Evolutionary conservation across 2,888 invertebrate genomes (phyloP).

Genomic region (Seladonia tumulorum): DNA sequence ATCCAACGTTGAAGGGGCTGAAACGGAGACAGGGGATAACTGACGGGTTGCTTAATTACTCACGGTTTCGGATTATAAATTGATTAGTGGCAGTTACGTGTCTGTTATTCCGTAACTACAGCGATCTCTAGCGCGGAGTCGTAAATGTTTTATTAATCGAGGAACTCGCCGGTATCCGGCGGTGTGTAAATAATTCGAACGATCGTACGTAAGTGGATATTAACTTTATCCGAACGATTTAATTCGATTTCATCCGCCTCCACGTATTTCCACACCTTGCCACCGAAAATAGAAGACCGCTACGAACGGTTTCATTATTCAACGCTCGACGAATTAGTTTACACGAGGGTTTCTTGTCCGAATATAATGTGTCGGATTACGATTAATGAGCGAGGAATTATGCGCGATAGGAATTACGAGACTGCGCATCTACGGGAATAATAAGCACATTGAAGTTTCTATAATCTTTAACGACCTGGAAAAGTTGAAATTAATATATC

Average conservation of each 20-base stretch:
- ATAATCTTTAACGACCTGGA: too few species aligned
- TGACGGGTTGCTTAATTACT: constrained; percentile 10
- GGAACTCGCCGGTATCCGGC: background rate
- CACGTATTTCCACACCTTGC: background rate
- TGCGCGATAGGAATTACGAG: too few species aligned
- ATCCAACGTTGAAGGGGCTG: background rate
- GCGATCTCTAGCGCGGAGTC: background rate
- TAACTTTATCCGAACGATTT: background rate
- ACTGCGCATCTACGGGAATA: too few species aligned
- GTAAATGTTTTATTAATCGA: constrained; percentile 16
- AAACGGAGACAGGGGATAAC: constrained; percentile 14
- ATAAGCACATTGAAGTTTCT: too few species aligned
- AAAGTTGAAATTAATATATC: too few species aligned
- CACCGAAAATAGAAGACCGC: background rate
- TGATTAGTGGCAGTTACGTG: background rate
- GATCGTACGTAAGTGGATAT: background rate
- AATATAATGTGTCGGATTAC: background rate
- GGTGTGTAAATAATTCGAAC: constrained; percentile 10
- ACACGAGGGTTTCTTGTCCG: background rate
- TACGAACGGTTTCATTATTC: background rate
- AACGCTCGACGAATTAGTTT: background rate
- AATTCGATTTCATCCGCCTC: background rate
- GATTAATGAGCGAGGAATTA: too few species aligned
- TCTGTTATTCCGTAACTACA: constrained; percentile 11
- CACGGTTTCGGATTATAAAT: constrained; percentile 12